A percentile compares a stretch with the other conserved stretches of the same genome.
These are phyloP conservation scores for Argyresthia goedartella DNA, from an alignment of 2,888 invertebrate species.

Conservation along the genomic window DNA sequence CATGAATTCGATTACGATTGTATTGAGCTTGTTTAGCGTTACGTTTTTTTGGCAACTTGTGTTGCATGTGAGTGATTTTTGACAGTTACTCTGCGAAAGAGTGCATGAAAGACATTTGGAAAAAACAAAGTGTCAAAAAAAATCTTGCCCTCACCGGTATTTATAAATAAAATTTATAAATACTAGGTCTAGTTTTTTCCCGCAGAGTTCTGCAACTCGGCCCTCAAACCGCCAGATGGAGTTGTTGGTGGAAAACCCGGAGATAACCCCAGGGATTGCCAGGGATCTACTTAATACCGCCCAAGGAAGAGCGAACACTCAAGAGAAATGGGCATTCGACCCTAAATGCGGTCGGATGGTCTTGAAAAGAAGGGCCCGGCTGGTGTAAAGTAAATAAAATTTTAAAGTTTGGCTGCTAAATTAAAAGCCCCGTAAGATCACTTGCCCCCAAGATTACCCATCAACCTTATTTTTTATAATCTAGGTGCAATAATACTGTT, in stretches of 20 bases:
- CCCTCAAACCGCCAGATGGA: neutral
- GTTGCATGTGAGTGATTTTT: neutral
- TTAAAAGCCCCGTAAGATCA: neutral
- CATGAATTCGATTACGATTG: no score
- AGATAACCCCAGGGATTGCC: neutral
- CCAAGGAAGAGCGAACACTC: no score
- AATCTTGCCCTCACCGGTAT: neutral
- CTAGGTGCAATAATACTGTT: no score
- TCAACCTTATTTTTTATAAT: neutral
- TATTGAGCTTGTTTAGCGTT: no score
- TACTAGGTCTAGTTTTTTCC: neutral
- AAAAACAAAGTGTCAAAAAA: neutral
- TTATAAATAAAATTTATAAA: no score
- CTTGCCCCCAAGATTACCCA: neutral
- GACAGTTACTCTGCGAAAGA: neutral
- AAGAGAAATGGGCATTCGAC: neutral
- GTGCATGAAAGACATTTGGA: neutral
- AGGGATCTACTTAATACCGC: no score
- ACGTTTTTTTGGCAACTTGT: neutral
- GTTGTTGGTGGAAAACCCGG: neutral
- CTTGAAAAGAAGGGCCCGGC: neutral
- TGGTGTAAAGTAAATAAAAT: neutral
- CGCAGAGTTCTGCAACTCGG: neutral
- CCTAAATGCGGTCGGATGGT: neutral
- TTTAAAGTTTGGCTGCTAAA: neutral